Conservation (phyloP, 2,113 vertebrate species). For the Plecotus auritus region DNA sequence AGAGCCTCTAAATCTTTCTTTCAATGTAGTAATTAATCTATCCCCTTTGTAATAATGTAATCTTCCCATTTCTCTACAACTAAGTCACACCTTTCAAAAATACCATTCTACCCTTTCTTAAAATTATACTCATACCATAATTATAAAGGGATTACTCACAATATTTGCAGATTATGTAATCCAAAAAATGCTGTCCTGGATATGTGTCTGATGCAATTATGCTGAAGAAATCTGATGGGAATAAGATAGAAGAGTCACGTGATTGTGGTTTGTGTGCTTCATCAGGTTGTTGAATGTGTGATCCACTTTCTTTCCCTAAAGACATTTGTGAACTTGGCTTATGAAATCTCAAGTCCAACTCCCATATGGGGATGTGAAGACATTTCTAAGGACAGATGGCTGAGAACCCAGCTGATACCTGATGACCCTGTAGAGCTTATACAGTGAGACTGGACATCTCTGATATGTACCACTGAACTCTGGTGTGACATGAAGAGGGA, state of each 20-base stretch:
- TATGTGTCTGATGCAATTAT: constrained; percentile 82
- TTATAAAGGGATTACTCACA: constrained; percentile 79
- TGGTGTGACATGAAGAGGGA: rapidly evolving
- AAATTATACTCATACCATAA: background rate
- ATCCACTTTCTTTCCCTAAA: background rate
- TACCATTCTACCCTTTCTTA: background rate
- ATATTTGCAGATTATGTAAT: constrained; percentile 79
- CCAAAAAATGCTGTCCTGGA: constrained; percentile 83
- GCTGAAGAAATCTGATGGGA: constrained; percentile 81
- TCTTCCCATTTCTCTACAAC: background rate
- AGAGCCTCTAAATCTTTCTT: background rate
- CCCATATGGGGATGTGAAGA: background rate
- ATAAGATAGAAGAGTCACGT: constrained; percentile 20
- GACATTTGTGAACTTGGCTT: background rate
- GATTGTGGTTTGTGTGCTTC: background rate
- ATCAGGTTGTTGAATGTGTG: background rate
- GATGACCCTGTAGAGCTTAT: no score
- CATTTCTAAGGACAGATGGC: background rate
- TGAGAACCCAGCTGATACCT: background rate
- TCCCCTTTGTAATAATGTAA: background rate
- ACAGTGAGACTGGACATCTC: background rate
- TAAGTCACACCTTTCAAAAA: background rate
- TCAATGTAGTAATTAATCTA: background rate
- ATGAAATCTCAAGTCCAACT: background rate
- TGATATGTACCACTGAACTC: background rate